Conservation (phyloP, 2,113 vertebrate species). For the Myiagra hebetior region DNA sequence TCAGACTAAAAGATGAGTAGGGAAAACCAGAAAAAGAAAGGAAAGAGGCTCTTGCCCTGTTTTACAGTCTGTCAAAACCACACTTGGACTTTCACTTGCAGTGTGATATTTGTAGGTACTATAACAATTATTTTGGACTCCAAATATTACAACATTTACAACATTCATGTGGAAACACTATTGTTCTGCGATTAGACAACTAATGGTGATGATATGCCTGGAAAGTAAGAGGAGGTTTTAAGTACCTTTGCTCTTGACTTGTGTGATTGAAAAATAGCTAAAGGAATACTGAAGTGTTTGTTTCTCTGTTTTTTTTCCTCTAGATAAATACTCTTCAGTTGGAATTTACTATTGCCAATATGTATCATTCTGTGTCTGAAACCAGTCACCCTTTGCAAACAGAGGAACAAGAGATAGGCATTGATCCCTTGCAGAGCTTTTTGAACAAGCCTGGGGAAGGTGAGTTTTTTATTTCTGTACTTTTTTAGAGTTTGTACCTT, state of each 20-base stretch:
- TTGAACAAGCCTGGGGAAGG: slow-evolving; percentile 77
- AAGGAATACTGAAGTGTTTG: background rate
- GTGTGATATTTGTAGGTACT: background rate
- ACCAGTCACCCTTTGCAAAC: slow-evolving; percentile 90
- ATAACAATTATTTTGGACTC: background rate
- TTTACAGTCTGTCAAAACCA: background rate
- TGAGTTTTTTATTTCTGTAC: slow-evolving; percentile 66
- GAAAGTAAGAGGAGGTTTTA: background rate
- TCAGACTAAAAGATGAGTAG: background rate
- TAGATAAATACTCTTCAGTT: slow-evolving; percentile 34
- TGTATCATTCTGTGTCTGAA: slow-evolving; percentile 91
- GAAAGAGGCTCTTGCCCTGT: background rate
- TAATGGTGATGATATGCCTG: background rate
- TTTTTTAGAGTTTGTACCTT: background rate
- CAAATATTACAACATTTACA: background rate
- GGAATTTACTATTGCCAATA: slow-evolving; percentile 50
- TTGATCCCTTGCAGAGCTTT: slow-evolving; percentile 87
- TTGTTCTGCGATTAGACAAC: background rate
- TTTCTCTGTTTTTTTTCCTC: background rate
- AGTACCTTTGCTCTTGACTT: background rate
- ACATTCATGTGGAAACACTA: background rate
- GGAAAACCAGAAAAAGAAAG: background rate
- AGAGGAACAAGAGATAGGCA: slow-evolving; percentile 92
- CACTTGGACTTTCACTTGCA: background rate
- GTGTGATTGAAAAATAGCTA: background rate